These are phyloP conservation scores for Anarhynchus alexandrinus DNA, from an alignment of 2,113 vertebrate species.

Conservation along the genomic window DNA sequence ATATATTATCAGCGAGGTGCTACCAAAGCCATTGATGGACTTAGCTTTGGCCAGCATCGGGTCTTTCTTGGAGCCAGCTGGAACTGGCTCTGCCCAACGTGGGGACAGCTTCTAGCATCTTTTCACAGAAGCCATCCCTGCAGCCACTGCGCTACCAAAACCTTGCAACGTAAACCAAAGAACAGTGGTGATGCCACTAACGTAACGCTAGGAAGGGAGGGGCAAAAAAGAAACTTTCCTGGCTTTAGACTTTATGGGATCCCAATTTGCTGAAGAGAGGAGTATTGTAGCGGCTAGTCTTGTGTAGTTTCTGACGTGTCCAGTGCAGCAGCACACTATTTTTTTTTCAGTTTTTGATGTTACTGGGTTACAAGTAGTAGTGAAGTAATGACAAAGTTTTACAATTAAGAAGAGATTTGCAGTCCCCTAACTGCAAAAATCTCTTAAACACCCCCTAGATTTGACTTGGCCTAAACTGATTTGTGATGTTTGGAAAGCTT, in stretches of 20 bases:
- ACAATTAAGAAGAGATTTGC: background rate
- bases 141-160: background rate
- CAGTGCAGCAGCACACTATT: background rate
- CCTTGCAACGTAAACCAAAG: background rate
- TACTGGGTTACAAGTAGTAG: background rate
- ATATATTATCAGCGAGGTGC: background rate
- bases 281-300: background rate
- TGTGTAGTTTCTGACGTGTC: background rate
- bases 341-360: background rate
- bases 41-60: background rate
- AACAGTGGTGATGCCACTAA: background rate
- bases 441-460: background rate
- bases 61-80: background rate
- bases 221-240: background rate
- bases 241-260: background rate
- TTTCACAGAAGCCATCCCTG: background rate
- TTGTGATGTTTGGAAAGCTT: background rate
- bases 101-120: background rate
- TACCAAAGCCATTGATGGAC: background rate
- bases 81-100: background rate
- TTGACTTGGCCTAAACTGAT: background rate
- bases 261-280: background rate
- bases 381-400: background rate
- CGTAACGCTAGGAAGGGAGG: background rate
- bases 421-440: background rate